Evolutionary conservation across 2,113 vertebrate species (phyloP).

Genomic region (Anguilla rostrata): DNA sequence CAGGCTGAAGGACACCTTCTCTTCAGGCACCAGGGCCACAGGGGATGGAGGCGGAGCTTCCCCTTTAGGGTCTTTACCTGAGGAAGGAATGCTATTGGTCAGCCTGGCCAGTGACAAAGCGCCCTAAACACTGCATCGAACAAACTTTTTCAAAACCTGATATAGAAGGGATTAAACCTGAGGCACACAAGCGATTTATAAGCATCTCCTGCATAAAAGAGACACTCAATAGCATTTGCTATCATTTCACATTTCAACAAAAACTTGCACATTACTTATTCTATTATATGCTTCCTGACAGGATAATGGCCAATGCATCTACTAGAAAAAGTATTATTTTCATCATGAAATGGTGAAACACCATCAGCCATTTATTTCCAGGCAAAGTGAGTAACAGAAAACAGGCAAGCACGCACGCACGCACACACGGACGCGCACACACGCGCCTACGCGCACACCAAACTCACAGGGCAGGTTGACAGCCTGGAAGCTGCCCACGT

Average conservation of each 20-base stretch:
- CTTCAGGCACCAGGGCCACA: slow-evolving; percentile 87
- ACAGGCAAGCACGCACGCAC: background rate
- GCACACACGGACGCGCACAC: background rate
- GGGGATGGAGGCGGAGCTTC: slow-evolving; percentile 77
- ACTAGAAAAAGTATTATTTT: background rate
- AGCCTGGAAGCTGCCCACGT: slow-evolving; percentile 91
- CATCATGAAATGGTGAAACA: background rate
- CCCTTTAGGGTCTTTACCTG: slow-evolving; percentile 91
- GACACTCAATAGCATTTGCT: no score
- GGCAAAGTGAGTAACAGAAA: background rate
- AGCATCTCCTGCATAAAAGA: background rate
- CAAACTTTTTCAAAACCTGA: background rate
- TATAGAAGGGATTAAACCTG: background rate
- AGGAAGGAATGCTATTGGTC: background rate
- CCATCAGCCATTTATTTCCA: no score
- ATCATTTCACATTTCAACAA: background rate
- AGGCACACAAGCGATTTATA: background rate
- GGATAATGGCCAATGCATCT: background rate
- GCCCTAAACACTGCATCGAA: background rate
- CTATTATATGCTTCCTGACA: no score
- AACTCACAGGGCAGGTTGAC: slow-evolving; percentile 90
- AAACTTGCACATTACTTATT: background rate
- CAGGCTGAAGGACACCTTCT: slow-evolving; percentile 95
- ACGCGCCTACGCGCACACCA: background rate
- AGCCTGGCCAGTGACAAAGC: background rate